Conservation (phyloP, 1,140 invertebrate species). For the Apis laboriosa region DNA sequence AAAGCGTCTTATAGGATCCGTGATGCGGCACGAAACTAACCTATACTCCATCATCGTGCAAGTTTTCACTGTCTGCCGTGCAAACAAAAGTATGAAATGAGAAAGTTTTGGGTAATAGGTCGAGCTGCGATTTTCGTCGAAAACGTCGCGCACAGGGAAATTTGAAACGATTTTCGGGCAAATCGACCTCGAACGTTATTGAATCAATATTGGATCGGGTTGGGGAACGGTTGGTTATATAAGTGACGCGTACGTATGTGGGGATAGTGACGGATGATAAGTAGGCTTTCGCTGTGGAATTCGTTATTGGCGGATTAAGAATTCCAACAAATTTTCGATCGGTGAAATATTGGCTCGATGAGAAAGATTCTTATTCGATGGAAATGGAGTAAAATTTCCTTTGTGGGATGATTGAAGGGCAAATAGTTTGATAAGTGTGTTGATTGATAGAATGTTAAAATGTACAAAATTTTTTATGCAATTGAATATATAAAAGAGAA, state of each 20-base stretch:
- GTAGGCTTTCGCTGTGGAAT: background rate
- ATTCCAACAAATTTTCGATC: background rate
- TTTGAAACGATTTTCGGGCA: constrained; percentile 18
- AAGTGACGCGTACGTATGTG: background rate
- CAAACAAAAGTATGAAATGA: background rate
- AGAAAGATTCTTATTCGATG: too few relatives aligned
- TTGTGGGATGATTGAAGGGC: too few relatives aligned
- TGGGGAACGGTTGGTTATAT: background rate
- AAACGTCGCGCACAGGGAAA: background rate
- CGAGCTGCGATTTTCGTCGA: background rate
- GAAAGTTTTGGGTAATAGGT: background rate
- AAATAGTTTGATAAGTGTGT: too few relatives aligned
- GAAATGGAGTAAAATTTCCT: background rate
- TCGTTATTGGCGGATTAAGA: background rate
- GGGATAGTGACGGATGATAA: background rate
- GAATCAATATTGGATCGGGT: constrained; percentile 3
- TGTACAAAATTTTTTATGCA: too few relatives aligned
- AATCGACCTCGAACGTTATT: too few relatives aligned
- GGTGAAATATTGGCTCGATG: background rate
- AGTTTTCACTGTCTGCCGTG: background rate
- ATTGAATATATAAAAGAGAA: too few relatives aligned
- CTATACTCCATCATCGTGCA: background rate
- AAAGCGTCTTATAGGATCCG: constrained; percentile 23
- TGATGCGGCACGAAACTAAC: background rate
- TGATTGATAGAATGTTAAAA: too few relatives aligned